These are phyloP conservation scores for Schizopygopsis malacanthus DNA, from an alignment of 2,797 vertebrate species.

Conservation along the genomic window DNA sequence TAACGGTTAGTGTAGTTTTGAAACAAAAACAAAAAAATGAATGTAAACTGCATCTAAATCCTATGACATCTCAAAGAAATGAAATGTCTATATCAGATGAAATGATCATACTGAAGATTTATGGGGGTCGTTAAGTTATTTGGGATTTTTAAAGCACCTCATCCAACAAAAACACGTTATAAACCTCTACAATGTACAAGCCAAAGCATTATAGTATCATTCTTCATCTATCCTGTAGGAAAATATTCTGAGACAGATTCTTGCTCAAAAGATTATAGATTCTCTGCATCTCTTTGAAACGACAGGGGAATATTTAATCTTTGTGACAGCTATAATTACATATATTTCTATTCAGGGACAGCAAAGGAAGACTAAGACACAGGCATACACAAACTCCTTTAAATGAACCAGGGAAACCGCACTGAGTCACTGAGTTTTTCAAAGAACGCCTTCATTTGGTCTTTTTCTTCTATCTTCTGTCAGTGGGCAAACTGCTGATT, in stretches of 20 bases:
- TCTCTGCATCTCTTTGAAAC: background rate
- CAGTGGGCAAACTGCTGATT: slow-evolving; percentile 7
- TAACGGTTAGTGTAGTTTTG: background rate
- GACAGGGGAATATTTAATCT: background rate
- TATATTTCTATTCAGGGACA: slow-evolving; percentile 7
- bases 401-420: slow-evolving; percentile 23
- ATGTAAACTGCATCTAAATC: background rate
- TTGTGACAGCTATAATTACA: slow-evolving; percentile 11
- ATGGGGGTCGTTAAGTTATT: background rate
- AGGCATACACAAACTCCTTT: background rate
- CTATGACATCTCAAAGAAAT: background rate
- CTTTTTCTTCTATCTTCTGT: slow-evolving; percentile 27
- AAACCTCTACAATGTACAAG: background rate
- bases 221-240: background rate
- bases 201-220: background rate
- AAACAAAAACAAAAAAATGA: background rate
- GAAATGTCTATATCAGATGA: background rate
- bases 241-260: background rate
- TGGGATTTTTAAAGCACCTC: background rate
- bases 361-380: slow-evolving; percentile 5
- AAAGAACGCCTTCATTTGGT: slow-evolving; percentile 16
- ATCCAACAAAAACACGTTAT: slow-evolving; percentile 7
- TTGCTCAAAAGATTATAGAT: slow-evolving; percentile 6
- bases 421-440: slow-evolving; percentile 32
- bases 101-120: background rate